A percentile compares a stretch with the other conserved stretches of the same genome.
These are phyloP conservation scores for Siniperca knerii DNA, from an alignment of 2,113 vertebrate genomes.

Conservation along the genomic window DNA sequence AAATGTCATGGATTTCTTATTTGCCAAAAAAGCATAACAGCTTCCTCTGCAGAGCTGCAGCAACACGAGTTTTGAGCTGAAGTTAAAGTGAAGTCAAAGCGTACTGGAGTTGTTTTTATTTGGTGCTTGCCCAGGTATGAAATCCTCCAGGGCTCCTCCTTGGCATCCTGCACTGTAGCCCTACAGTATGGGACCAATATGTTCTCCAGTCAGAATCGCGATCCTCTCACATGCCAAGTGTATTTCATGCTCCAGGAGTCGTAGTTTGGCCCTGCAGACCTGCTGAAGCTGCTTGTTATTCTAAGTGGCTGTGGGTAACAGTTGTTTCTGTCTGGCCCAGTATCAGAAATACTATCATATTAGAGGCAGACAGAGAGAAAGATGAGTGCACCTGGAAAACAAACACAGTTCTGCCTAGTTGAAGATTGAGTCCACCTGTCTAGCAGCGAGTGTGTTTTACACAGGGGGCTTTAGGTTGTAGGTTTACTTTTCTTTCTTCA, in stretches of 20 bases:
- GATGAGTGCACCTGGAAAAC: constrained; percentile 59
- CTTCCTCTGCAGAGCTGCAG: constrained; percentile 28
- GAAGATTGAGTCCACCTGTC: constrained; percentile 59
- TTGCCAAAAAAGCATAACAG: not conserved
- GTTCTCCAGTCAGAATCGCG: constrained; percentile 55
- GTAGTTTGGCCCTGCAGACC: constrained; percentile 51
- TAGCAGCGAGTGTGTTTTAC: constrained; percentile 43
- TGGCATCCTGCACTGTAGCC: constrained; percentile 45
- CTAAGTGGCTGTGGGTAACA: constrained; percentile 64
- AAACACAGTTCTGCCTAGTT: constrained; percentile 48
- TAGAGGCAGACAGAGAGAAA: constrained; percentile 44
- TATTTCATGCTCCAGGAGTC: constrained; percentile 56
- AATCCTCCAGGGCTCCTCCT: constrained; percentile 43
- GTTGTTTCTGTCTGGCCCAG: constrained; percentile 71
- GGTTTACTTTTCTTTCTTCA: constrained; percentile 51
- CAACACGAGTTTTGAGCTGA: constrained; percentile 7
- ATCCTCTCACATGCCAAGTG: constrained; percentile 49
- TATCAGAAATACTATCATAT: constrained; percentile 70
- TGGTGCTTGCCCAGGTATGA: constrained; percentile 52
- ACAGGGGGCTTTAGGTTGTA: constrained; percentile 43
- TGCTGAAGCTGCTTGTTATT: constrained; percentile 72
- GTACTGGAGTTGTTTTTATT: constrained; percentile 51
- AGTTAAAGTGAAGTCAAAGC: constrained; percentile 30
- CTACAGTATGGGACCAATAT: constrained; percentile 50
- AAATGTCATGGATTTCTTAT: not conserved